Evolutionary conservation across 2,113 vertebrate genomes (phyloP).

Genomic region (Xiphophorus maculatus): DNA sequence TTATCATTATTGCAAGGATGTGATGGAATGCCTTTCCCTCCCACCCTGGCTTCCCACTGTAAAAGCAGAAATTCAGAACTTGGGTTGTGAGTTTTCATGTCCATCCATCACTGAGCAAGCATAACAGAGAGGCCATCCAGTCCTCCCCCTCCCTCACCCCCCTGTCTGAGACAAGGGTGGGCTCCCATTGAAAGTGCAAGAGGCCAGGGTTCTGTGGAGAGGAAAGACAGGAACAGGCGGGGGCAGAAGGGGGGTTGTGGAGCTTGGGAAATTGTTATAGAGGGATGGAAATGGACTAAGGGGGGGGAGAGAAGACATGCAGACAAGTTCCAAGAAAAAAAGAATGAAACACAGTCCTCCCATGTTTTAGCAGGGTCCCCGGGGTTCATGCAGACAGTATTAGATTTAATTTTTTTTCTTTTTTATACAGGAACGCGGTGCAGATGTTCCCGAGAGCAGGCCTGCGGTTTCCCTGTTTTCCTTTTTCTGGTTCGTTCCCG

Average conservation of each 20-base stretch:
- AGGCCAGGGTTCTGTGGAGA: slow-evolving; percentile 55
- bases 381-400: slow-evolving; percentile 75
- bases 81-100: slow-evolving; percentile 71
- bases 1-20: slow-evolving; percentile 68
- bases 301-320: slow-evolving; percentile 43
- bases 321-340: slow-evolving; percentile 71
- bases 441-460: slow-evolving; percentile 77
- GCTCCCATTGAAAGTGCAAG: slow-evolving; percentile 69
- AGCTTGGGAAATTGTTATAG: slow-evolving; percentile 71
- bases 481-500: slow-evolving; percentile 65
- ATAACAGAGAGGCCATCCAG: slow-evolving; percentile 64
- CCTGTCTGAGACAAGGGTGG: slow-evolving; percentile 68
- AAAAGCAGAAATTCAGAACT: slow-evolving; percentile 71
- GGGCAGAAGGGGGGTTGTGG: slow-evolving; percentile 23
- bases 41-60: slow-evolving; percentile 55
- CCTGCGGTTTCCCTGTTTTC: slow-evolving; percentile 77
- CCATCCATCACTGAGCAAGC: slow-evolving; percentile 75
- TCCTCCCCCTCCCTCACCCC: slow-evolving; percentile 62
- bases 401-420: slow-evolving; percentile 58
- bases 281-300: slow-evolving; percentile 72
- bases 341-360: slow-evolving; percentile 67
- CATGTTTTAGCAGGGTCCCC: slow-evolving; percentile 72
- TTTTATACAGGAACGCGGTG: slow-evolving; percentile 73
- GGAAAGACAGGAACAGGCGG: slow-evolving; percentile 30
- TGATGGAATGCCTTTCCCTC: slow-evolving; percentile 60